phyloP scores from a whole-genome alignment of 2,797 vertebrate genomes.

The Oreortyx pictus region DNA sequence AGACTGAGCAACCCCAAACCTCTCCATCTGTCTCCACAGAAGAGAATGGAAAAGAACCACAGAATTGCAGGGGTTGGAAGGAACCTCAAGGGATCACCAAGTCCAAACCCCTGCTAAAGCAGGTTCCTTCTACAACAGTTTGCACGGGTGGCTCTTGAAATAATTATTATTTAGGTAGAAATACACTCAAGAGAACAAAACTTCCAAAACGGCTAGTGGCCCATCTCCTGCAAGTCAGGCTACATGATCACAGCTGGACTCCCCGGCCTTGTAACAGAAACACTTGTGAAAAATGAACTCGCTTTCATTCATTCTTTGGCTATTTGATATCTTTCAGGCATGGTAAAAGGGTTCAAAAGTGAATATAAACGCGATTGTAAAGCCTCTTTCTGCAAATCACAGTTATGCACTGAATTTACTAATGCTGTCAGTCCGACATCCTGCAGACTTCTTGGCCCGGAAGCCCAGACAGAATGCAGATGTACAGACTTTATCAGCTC shows the following conservation, averaged over 20 bases:
- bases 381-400: neutral
- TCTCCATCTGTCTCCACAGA: neutral
- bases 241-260: neutral
- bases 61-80: too few species aligned
- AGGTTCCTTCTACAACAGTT: too few species aligned
- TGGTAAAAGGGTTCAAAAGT: rapidly evolving
- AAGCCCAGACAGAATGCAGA: rapidly evolving
- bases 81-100: too few species aligned
- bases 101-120: too few species aligned
- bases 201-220: neutral
- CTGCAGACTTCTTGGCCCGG: neutral
- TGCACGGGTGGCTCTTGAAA: too few species aligned
- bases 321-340: rapidly evolving
- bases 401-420: neutral
- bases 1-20: too few species aligned
- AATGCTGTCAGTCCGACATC: neutral
- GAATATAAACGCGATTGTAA: neutral
- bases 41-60: neutral
- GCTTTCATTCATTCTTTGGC: neutral
- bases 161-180: neutral
- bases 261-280: neutral
- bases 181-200: neutral
- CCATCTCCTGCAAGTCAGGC: neutral
- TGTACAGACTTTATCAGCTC: neutral
- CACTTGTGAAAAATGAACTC: neutral